Evolutionary conservation across 2,888 invertebrate genomes (phyloP).

Genomic region (Theodoxus fluviatilis): DNA sequence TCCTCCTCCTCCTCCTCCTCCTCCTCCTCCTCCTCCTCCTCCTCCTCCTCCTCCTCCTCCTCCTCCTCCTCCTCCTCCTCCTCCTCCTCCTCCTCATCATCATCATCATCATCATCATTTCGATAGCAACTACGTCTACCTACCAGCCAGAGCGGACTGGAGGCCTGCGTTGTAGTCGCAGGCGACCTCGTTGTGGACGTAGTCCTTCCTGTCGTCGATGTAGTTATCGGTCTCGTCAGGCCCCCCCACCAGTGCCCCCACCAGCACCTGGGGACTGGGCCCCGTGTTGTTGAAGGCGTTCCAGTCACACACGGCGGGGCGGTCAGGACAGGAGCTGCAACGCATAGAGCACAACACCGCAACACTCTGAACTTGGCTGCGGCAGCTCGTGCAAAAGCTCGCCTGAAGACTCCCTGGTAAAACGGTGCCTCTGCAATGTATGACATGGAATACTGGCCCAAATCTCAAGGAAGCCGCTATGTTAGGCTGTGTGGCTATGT

Average conservation of each 20-base stretch:
- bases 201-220: constrained; percentile 19
- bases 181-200: constrained; percentile 22
- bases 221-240: constrained; percentile 17
- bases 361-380: too few relatives aligned
- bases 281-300: not conserved
- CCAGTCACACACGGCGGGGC: constrained; percentile 18
- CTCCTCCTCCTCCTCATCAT: not conserved
- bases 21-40: not conserved
- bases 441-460: too few relatives aligned
- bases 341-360: too few relatives aligned
- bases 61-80: not conserved
- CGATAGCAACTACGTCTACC: not conserved
- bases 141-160: too few relatives aligned
- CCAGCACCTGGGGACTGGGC: constrained; percentile 26
- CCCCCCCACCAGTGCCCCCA: constrained; percentile 19
- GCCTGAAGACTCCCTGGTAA: too few relatives aligned
- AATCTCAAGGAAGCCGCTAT: too few relatives aligned
- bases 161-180: too few relatives aligned
- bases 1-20: not conserved
- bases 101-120: not conserved
- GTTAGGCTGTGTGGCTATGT: too few relatives aligned
- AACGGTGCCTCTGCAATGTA: too few relatives aligned
- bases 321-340: constrained; percentile 16
- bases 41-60: not conserved
- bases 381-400: too few relatives aligned